phyloP scores from a whole-genome alignment of 2,797 vertebrate species.

The Gambusia yucatana region DNA sequence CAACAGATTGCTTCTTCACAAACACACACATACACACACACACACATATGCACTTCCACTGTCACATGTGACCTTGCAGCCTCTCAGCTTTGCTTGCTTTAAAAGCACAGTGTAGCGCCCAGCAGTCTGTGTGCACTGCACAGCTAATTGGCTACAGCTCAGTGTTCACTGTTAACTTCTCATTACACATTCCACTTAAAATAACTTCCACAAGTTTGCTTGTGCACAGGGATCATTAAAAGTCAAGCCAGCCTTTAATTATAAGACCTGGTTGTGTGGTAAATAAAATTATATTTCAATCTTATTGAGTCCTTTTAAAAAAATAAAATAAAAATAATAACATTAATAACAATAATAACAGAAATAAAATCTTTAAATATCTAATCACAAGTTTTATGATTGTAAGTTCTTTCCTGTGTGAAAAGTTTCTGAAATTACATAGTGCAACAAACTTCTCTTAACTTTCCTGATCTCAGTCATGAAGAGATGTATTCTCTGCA shows the following conservation, averaged over 20 bases:
- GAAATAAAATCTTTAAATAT: neutral
- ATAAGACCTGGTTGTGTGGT: conserved; percentile 62
- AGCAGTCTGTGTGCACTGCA: conserved; percentile 68
- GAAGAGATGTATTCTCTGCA: neutral
- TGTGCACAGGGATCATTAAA: conserved; percentile 76
- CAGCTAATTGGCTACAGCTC: conserved; percentile 74
- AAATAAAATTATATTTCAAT: conserved; percentile 64
- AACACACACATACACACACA: neutral
- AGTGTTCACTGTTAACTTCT: conserved; percentile 70
- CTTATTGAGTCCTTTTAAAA: neutral
- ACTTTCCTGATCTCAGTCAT: neutral
- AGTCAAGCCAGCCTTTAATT: conserved; percentile 78
- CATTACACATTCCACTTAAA: conserved; percentile 78
- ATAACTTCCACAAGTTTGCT: conserved; percentile 76
- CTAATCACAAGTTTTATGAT: neutral
- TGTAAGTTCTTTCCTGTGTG: neutral
- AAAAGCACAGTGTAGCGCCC: conserved; percentile 63
- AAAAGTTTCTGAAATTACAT: neutral
- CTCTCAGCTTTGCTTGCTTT: conserved; percentile 51
- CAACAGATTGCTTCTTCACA: neutral
- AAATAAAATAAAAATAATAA: neutral
- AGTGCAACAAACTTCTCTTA: neutral
- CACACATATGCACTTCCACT: neutral
- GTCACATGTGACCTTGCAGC: conserved; percentile 61
- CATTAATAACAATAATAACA: neutral